Evolutionary conservation across 2,888 invertebrate genomes (phyloP).

Genomic region (Caenorhabditis sp.): DNA sequence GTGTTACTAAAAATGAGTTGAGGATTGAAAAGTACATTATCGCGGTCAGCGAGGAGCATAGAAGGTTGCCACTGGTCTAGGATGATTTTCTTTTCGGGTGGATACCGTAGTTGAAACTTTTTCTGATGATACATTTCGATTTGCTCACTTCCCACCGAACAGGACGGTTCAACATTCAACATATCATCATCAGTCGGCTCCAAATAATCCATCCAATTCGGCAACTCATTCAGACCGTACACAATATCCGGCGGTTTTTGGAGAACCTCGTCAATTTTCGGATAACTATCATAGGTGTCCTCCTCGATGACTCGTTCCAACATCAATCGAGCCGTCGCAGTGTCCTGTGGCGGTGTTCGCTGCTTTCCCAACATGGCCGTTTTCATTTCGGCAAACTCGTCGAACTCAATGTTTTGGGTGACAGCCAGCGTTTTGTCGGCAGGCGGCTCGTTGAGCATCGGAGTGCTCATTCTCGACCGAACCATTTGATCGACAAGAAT

Average conservation of each 20-base stretch:
- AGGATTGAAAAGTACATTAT: not conserved
- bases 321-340: not conserved
- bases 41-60: not conserved
- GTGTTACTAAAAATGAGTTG: not conserved
- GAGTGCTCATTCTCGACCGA: not conserved
- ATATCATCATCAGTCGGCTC: not conserved
- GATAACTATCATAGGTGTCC: not conserved
- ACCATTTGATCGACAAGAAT: not conserved
- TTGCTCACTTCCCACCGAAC: not conserved
- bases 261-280: not conserved
- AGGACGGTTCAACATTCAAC: not conserved
- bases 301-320: not conserved
- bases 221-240: not conserved
- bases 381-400: not conserved
- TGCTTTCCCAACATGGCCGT: not conserved
- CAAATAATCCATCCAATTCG: not conserved
- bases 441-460: not conserved
- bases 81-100: not conserved
- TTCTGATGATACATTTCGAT: not conserved
- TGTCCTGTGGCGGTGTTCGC: not conserved
- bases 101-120: not conserved
- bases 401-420: not conserved
- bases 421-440: not conserved
- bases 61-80: not conserved
- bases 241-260: not conserved